These are phyloP conservation scores for Polydrusus cervinus DNA, from an alignment of 2,888 invertebrate species.

Conservation along the genomic window DNA sequence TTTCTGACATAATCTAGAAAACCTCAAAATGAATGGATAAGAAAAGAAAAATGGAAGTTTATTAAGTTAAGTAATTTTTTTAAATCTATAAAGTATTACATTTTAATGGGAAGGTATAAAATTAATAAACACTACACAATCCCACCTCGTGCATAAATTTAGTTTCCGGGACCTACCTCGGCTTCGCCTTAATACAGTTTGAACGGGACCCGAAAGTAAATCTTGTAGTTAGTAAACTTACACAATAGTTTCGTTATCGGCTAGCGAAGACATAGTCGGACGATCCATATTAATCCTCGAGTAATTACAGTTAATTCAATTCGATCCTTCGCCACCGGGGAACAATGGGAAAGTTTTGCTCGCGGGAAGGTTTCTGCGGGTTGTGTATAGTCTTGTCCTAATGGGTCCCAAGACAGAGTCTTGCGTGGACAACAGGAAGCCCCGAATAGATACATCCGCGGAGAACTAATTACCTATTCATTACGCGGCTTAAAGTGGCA, in stretches of 20 bases:
- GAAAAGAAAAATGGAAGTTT: too few species aligned
- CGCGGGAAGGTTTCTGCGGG: slow-evolving; percentile 45
- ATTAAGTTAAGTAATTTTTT: too few species aligned
- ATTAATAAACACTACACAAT: slow-evolving; percentile 12
- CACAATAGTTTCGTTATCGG: slow-evolving; percentile 50
- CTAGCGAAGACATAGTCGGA: slow-evolving; percentile 56
- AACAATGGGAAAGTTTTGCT: slow-evolving; percentile 50
- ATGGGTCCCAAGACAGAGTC: slow-evolving; percentile 68
- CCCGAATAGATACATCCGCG: slow-evolving; percentile 64
- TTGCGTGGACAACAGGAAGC: slow-evolving; percentile 70
- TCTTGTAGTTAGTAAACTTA: slow-evolving; percentile 50
- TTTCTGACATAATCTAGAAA: too few species aligned
- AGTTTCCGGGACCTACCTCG: slow-evolving; percentile 36
- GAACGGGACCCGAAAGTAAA: slow-evolving; percentile 49
- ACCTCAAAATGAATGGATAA: too few species aligned
- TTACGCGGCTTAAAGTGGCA: slow-evolving; percentile 72
- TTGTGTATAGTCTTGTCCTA: slow-evolving; percentile 64
- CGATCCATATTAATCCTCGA: slow-evolving; percentile 64
- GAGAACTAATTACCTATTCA: slow-evolving; percentile 73
- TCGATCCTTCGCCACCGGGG: slow-evolving; percentile 61
- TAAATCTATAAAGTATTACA: too few species aligned
- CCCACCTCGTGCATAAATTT: slow-evolving; percentile 38
- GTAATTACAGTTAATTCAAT: slow-evolving; percentile 71
- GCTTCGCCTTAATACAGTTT: slow-evolving; percentile 49
- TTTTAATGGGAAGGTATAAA: not conserved